A percentile compares a stretch with the other conserved stretches of the same genome.
These are phyloP conservation scores for Lathronympha strigana DNA, from an alignment of 2,888 invertebrate species.

Conservation along the genomic window DNA sequence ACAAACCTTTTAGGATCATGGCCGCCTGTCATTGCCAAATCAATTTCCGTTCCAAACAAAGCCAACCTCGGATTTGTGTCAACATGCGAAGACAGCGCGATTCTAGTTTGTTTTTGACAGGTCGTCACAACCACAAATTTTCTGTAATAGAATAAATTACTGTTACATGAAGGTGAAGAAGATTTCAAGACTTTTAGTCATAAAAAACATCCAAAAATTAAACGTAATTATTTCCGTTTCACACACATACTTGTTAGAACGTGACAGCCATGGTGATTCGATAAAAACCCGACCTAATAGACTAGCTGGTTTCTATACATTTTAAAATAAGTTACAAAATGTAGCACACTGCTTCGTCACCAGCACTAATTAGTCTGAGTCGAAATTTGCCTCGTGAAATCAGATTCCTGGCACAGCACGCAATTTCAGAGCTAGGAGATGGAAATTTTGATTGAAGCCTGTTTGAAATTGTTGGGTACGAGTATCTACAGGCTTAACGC, in stretches of 20 bases:
- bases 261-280: no score
- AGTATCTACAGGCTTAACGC: no score
- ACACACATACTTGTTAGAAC: no score
- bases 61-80: constrained; percentile 25
- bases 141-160: no score
- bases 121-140: no score
- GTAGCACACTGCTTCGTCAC: neutral
- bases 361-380: neutral
- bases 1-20: constrained; percentile 25
- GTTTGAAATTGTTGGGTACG: neutral
- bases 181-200: no score
- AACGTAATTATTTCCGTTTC: no score
- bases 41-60: constrained; percentile 38
- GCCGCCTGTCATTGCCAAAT: constrained; percentile 32
- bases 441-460: constrained; percentile 8
- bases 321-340: no score
- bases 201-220: no score
- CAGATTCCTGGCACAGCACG: neutral
- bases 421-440: constrained; percentile 3
- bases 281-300: no score
- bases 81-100: neutral
- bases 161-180: no score
- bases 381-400: neutral
- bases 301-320: no score
- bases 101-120: neutral